Conservation (phyloP, 2,888 invertebrate genomes). For the Horisme vitalbata region DNA sequence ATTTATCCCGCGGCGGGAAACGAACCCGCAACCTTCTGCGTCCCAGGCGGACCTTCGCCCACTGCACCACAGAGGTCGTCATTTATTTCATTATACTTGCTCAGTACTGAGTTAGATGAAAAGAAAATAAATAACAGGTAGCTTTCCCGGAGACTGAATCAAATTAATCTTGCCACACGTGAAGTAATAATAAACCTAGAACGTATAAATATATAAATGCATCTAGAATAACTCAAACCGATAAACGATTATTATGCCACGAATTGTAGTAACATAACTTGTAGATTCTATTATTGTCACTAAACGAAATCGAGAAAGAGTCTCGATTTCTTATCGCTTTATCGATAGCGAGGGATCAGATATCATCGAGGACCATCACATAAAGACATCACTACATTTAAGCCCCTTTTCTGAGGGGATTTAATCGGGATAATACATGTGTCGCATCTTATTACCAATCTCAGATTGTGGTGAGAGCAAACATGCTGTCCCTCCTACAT, state of each 20-base stretch:
- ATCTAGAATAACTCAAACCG: constrained; percentile 5
- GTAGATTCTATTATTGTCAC: constrained; percentile 24
- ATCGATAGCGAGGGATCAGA: constrained; percentile 40
- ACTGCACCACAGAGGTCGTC: too few relatives aligned
- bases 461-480: constrained; percentile 74
- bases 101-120: too few relatives aligned
- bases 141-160: too few relatives aligned
- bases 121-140: too few relatives aligned
- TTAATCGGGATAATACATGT: constrained; percentile 79
- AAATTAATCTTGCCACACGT: too few relatives aligned
- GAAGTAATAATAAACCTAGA: constrained; percentile 1
- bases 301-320: too few relatives aligned
- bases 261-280: constrained; percentile 20
- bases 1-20: too few relatives aligned
- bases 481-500: constrained; percentile 64
- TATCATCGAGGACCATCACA: constrained; percentile 40
- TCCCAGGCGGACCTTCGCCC: too few relatives aligned
- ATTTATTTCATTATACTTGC: too few relatives aligned
- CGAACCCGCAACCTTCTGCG: too few relatives aligned
- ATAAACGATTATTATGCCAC: constrained; percentile 17
- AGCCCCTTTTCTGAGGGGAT: constrained; percentile 70
- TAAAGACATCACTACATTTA: constrained; percentile 70
- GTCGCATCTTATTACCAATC: constrained; percentile 81
- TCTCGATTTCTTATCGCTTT: constrained; percentile 30
- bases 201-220: too few relatives aligned